Base-by-base conservation (phyloP, 1,140 invertebrate species). In the Papilio aristodemus region DNA sequence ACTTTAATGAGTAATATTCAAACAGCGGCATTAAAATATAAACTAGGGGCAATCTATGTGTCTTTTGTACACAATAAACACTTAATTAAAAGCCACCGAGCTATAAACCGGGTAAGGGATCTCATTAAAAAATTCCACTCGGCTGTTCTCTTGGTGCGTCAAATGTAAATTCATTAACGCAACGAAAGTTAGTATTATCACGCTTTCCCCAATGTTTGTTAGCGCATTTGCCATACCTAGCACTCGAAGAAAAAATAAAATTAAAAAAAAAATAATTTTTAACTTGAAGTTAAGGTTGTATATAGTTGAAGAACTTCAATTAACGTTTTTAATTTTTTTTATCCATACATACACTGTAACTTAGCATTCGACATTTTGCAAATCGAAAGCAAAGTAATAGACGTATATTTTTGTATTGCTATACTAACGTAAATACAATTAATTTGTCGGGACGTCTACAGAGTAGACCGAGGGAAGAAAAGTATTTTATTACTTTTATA, bases 61-160 rank as follows among this genome's bases (percentile, higher is more conserved):
- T 66, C 39, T 13, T 60, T 60, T 27, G 14, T 9, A 32, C 14
- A 66, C 41, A 66, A 64, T 64, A 39, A 39, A 22, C 11, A 43
- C 41, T 64, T 64, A 64, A 64, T 64, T 64, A 64, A 64, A 60
- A 38, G 14, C 17, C 22, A 46, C 6, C 39, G 11, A 43, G 39
- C 32, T 10, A 38, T 62, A 62, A 62, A 64, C 60, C 10, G 38
- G 7, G 39, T 46, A n/a, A 32, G 27, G 17, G 41, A 64, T 64
- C 62, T 64, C 62, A 64, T 64, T 64, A 64, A 64, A 64, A 64
- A 64, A 64, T 64, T 64, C 62, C 62, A 64, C 62, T n/a, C 41
- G 19, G n/a, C 39, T 46, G 62, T 64, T 43, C 62, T 22, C 22
- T 63, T 63, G 19, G 19, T 27, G 19, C 62, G 38, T 22, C 58